These are phyloP conservation scores for Nyctibius bracteatus DNA, from an alignment of 2,113 vertebrate genomes.

Conservation along the genomic window DNA sequence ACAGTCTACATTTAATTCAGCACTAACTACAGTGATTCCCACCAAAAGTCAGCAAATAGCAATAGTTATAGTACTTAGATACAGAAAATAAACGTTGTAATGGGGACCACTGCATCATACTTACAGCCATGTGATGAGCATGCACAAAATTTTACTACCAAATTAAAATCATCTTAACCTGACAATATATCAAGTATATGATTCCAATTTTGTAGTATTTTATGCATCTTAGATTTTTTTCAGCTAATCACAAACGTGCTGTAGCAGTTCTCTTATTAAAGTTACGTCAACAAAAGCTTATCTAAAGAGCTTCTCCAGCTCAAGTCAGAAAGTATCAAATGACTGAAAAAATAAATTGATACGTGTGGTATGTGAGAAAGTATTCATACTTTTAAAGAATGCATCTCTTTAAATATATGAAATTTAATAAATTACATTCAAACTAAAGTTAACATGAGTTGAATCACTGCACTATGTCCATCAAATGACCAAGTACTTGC, in stretches of 20 bases:
- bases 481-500: constrained; percentile 75
- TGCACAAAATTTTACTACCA: constrained; percentile 36
- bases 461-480: constrained; percentile 75
- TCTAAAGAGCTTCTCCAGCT: constrained; percentile 73
- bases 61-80: constrained; percentile 29
- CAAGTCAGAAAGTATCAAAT: constrained; percentile 74
- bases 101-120: constrained; percentile 57
- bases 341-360: constrained; percentile 74
- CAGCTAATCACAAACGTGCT: constrained; percentile 54
- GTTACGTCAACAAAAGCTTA: constrained; percentile 73
- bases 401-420: constrained; percentile 78
- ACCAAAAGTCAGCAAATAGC: constrained; percentile 36
- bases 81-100: constrained; percentile 40
- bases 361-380: constrained; percentile 74
- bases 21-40: constrained; percentile 64
- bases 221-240: constrained; percentile 2
- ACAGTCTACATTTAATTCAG: constrained; percentile 63
- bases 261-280: constrained; percentile 65
- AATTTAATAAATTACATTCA: constrained; percentile 83
- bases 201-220: constrained; percentile 28
- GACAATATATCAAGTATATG: not conserved
- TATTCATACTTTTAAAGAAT: constrained; percentile 75
- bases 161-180: constrained; percentile 30
- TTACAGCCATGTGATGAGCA: constrained; percentile 42
- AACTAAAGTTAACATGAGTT: constrained; percentile 72